phyloP scores from a whole-genome alignment of 2,888 invertebrate species.

The Harpagoxenus sublaevis region DNA sequence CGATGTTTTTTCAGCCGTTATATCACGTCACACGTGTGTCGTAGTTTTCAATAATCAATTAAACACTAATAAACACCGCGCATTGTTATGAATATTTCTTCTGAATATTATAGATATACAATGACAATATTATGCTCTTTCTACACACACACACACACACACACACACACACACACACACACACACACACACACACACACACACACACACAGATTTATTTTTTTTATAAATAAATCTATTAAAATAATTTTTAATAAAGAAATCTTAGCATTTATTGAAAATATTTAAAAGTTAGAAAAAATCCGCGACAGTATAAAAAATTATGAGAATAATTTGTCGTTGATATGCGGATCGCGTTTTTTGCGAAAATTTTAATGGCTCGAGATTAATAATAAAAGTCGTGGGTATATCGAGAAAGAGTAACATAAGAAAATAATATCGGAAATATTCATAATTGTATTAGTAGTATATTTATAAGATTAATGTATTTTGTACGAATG shows the following conservation, averaged over 20 bases:
- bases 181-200: too few relatives aligned
- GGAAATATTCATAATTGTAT: conserved; percentile 45
- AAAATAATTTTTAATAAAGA: neutral
- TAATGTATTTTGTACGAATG: conserved; percentile 37
- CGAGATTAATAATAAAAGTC: conserved; percentile 26
- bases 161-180: too few relatives aligned
- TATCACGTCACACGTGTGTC: neutral
- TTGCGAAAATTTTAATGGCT: conserved; percentile 5
- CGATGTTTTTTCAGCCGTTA: neutral
- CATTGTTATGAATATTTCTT: conserved; percentile 28
- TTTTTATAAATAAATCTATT: neutral
- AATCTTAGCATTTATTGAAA: neutral
- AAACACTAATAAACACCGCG: neutral
- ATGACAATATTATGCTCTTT: neutral
- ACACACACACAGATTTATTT: too few relatives aligned
- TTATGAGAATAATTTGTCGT: neutral
- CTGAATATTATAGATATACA: neutral
- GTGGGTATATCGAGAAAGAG: neutral
- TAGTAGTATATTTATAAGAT: conserved; percentile 35
- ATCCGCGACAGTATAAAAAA: neutral
- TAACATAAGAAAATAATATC: conserved; percentile 45
- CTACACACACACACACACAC: too few relatives aligned
- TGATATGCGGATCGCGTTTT: neutral
- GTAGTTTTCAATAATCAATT: conserved; percentile 15
- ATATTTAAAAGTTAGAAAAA: neutral